Evolutionary conservation across 2,888 invertebrate species (phyloP).

Genomic region (Synergus gifuensis): DNA sequence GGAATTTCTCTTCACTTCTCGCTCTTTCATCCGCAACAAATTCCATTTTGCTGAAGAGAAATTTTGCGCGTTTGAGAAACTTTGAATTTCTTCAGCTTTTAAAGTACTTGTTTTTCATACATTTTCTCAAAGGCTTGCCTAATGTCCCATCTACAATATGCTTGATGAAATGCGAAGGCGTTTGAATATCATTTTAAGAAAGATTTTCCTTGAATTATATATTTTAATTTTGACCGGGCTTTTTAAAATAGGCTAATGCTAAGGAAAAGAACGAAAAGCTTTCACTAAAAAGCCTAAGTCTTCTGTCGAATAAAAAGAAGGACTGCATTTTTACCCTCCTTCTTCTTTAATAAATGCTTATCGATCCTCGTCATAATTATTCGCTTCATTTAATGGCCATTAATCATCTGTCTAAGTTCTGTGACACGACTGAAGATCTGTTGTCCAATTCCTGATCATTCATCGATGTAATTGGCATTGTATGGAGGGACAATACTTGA

Average conservation of each 20-base stretch:
- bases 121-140: slow-evolving; percentile 29
- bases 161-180: slow-evolving; percentile 29
- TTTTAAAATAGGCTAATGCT: too few species aligned
- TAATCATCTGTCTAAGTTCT: slow-evolving; percentile 58
- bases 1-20: slow-evolving; percentile 24
- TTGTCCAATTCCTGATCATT: slow-evolving; percentile 55
- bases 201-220: background rate
- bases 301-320: background rate
- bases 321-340: background rate
- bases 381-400: slow-evolving; percentile 64
- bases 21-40: slow-evolving; percentile 20
- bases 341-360: slow-evolving; percentile 13
- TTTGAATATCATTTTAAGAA: slow-evolving; percentile 23
- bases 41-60: slow-evolving; percentile 37
- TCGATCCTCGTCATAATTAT: slow-evolving; percentile 57
- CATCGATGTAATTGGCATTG: slow-evolving; percentile 55
- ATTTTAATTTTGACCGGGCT: background rate
- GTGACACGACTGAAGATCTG: slow-evolving; percentile 52
- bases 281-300: background rate
- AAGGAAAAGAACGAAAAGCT: background rate
- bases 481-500: slow-evolving; percentile 58
- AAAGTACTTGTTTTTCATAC: slow-evolving; percentile 36
- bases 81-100: slow-evolving; percentile 25
- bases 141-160: slow-evolving; percentile 24
- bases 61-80: slow-evolving; percentile 27